Evolutionary conservation across 2,888 invertebrate genomes (phyloP).

Genomic region (Caenorhabditis sp.): DNA sequence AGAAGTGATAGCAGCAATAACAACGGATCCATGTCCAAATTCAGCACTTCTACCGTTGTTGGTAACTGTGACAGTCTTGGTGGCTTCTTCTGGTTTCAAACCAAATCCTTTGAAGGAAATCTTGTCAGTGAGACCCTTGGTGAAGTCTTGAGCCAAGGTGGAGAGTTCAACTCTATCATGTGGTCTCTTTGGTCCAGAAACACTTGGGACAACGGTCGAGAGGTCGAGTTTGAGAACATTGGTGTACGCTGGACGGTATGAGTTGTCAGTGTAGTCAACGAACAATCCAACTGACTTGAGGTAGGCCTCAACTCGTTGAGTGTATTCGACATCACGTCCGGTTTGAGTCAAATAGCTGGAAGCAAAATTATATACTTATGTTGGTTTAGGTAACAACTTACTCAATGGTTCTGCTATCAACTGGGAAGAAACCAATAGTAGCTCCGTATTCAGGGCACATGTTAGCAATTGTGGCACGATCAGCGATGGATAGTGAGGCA

Average conservation of each 20-base stretch:
- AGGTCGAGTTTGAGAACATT: constrained; percentile 82
- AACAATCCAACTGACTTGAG: constrained; percentile 83
- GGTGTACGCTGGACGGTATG: constrained; percentile 65
- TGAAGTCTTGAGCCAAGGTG: constrained; percentile 89
- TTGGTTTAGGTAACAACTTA: constrained; percentile 12
- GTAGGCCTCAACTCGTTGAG: constrained; percentile 78
- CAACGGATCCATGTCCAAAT: constrained; percentile 78
- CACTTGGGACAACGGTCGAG: constrained; percentile 87
- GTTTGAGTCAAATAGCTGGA: constrained; percentile 62
- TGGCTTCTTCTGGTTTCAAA: constrained; percentile 56
- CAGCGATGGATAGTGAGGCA: constrained; percentile 87
- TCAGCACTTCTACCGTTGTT: constrained; percentile 44
- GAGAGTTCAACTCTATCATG: constrained; percentile 84
- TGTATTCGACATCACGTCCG: constrained; percentile 56
- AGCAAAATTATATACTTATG: neutral
- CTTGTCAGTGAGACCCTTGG: constrained; percentile 84
- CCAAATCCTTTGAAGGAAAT: constrained; percentile 75
- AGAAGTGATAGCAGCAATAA: constrained; percentile 95
- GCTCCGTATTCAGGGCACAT: constrained; percentile 99
- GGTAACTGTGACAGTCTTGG: constrained; percentile 49
- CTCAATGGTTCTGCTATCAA: constrained; percentile 64
- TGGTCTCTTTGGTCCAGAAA: constrained; percentile 95
- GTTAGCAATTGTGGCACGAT: constrained; percentile 92
- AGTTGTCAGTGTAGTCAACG: constrained; percentile 80
- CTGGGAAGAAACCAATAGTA: constrained; percentile 75